Evolutionary conservation across 2,113 vertebrate genomes (phyloP).

Genomic region (Fulmarus glacialis): DNA sequence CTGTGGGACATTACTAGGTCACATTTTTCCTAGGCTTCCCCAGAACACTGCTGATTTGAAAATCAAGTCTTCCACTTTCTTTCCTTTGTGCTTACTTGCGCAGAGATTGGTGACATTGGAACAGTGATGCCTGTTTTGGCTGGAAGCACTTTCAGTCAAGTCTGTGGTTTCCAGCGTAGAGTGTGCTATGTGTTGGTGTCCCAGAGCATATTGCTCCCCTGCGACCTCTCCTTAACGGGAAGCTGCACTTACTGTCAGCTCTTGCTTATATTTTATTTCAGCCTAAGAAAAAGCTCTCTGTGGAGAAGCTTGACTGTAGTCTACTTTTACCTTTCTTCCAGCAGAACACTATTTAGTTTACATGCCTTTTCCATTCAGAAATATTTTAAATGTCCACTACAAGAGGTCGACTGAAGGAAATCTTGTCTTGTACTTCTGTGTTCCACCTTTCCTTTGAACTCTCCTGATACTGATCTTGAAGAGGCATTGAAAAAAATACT

Average conservation of each 20-base stretch:
- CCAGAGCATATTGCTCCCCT: not conserved
- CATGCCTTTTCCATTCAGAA: not conserved
- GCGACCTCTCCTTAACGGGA: not conserved
- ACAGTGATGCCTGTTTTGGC: not conserved
- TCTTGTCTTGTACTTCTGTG: not conserved
- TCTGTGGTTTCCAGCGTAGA: not conserved
- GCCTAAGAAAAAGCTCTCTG: not conserved
- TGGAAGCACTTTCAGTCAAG: not conserved
- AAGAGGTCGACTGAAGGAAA: not conserved
- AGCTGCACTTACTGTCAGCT: not conserved
- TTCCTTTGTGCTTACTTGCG: not conserved
- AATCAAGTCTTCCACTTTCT: not conserved
- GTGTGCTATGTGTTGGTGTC: not conserved
- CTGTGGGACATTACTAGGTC: not conserved
- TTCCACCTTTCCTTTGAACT: not conserved
- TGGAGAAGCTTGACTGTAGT: constrained; percentile 8
- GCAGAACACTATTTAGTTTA: not conserved
- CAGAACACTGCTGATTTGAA: not conserved
- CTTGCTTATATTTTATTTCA: not conserved
- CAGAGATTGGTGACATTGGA: not conserved
- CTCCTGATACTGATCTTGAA: not conserved
- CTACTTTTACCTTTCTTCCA: not conserved
- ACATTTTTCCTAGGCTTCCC: not conserved
- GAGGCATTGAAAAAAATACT: not conserved
- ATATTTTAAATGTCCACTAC: not conserved